These are phyloP conservation scores for Lithophane ornitopus DNA, from an alignment of 2,888 invertebrate species.

Conservation along the genomic window DNA sequence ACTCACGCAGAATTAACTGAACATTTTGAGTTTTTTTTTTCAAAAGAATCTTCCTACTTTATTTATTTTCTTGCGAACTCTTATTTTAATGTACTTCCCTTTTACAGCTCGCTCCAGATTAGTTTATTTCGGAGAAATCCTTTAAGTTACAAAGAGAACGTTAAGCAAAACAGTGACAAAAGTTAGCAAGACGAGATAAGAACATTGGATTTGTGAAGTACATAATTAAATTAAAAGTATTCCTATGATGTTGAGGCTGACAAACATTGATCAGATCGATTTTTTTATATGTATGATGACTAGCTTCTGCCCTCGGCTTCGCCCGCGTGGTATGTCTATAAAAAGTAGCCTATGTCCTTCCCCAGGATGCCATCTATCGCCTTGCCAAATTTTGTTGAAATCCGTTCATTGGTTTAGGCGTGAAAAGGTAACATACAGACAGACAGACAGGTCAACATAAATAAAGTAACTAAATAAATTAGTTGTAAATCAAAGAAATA, in stretches of 20 bases:
- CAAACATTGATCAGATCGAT: slow-evolving; percentile 3
- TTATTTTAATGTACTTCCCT: slow-evolving; percentile 53
- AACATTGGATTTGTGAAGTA: slow-evolving; percentile 38
- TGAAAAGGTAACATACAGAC: too few relatives aligned
- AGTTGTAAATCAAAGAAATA: slow-evolving; percentile 22
- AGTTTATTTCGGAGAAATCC: slow-evolving; percentile 63
- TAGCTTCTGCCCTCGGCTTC: too few relatives aligned
- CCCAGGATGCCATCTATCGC: too few relatives aligned
- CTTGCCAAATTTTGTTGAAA: too few relatives aligned
- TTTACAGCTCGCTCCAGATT: slow-evolving; percentile 57
- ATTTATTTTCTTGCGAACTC: slow-evolving; percentile 52
- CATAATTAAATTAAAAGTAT: slow-evolving; percentile 58
- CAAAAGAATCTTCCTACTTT: slow-evolving; percentile 26
- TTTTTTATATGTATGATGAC: background rate
- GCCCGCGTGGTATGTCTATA: too few relatives aligned
- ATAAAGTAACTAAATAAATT: background rate
- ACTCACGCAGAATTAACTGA: slow-evolving; percentile 51
- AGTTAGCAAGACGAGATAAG: slow-evolving; percentile 44
- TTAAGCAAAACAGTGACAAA: slow-evolving; percentile 49
- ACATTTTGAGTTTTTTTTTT: slow-evolving; percentile 42
- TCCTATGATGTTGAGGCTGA: slow-evolving; percentile 11
- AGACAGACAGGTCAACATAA: background rate
- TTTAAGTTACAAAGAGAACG: slow-evolving; percentile 57
- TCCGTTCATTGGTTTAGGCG: too few relatives aligned
- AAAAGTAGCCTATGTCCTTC: too few relatives aligned